Conservation (phyloP, 2,888 invertebrate species). For the Drosophila nigricruria region DNA sequence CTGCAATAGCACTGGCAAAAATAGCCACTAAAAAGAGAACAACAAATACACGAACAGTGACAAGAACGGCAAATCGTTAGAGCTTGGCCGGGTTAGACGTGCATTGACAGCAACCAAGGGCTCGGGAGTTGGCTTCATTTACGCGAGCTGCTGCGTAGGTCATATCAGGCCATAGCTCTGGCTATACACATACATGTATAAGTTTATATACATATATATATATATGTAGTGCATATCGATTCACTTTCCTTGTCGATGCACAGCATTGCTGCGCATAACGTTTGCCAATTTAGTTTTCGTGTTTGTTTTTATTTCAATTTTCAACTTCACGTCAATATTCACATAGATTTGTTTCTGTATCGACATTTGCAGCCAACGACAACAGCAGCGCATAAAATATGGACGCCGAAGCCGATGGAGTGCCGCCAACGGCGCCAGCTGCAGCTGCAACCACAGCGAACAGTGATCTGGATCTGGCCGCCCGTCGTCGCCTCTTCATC, state of each 20-base stretch:
- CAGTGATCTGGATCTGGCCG: constrained; percentile 86
- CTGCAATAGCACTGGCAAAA: constrained; percentile 36
- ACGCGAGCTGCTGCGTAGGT: constrained; percentile 52
- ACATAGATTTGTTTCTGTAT: constrained; percentile 41
- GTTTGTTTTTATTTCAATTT: constrained; percentile 51
- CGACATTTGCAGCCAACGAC: constrained; percentile 30
- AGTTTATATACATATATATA: background rate
- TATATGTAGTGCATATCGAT: constrained; percentile 51
- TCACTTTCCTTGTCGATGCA: constrained; percentile 71
- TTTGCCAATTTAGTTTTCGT: constrained; percentile 57
- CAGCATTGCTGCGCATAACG: constrained; percentile 31
- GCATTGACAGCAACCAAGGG: constrained; percentile 38
- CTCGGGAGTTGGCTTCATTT: constrained; percentile 44
- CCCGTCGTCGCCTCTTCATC: constrained; percentile 86
- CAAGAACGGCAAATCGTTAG: constrained; percentile 59
- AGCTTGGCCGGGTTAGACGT: constrained; percentile 49
- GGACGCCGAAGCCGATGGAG: constrained; percentile 85
- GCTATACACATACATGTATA: background rate
- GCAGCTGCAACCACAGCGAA: constrained; percentile 67
- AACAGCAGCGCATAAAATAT: constrained; percentile 60
- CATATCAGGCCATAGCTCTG: constrained; percentile 27
- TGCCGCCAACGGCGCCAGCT: constrained; percentile 81
- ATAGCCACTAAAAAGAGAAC: constrained; percentile 43
- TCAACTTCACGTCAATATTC: constrained; percentile 34
- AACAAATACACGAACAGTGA: constrained; percentile 29